Percentiles rank a stretch among this genome's conserved stretches.
These are phyloP conservation scores for Sebastes steindachneri DNA, from an alignment of 2,797 vertebrate species.

Conservation along the genomic window DNA sequence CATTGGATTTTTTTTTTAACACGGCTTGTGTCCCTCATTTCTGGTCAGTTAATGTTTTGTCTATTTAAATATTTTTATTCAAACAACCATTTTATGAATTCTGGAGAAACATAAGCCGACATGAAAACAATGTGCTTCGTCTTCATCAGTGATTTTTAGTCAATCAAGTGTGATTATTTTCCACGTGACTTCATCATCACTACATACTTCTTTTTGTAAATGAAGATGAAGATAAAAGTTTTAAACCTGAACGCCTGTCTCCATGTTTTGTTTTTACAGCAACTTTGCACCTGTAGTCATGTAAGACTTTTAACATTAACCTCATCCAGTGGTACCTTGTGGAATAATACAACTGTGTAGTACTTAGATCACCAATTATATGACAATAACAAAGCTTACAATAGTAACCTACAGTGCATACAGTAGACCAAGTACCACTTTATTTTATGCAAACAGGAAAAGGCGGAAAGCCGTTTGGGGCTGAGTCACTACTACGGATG, in stretches of 20 bases:
- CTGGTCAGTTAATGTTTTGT: constrained; percentile 11
- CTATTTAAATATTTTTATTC: constrained; percentile 35
- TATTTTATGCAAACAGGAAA: background rate
- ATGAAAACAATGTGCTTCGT: constrained; percentile 9
- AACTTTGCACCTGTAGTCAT: background rate
- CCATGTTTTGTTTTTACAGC: background rate
- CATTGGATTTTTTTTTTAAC: background rate
- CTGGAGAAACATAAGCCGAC: background rate
- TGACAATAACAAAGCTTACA: too few relatives aligned
- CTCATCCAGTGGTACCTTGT: background rate
- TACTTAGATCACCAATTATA: background rate
- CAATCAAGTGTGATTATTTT: constrained; percentile 34
- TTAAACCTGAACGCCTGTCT: constrained; percentile 12
- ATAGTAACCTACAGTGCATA: background rate
- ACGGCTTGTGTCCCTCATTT: constrained; percentile 16
- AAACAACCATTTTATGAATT: constrained; percentile 31
- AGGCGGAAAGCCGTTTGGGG: background rate
- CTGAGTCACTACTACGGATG: background rate
- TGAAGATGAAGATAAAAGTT: constrained; percentile 50
- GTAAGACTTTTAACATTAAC: background rate
- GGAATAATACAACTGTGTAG: background rate
- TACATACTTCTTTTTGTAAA: constrained; percentile 42
- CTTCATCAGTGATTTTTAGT: constrained; percentile 30
- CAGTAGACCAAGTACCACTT: background rate
- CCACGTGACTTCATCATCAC: constrained; percentile 23